These are phyloP conservation scores for Luidia sarsii DNA, from an alignment of 53 echinoderm and acorn worm species.

Conservation along the genomic window DNA sequence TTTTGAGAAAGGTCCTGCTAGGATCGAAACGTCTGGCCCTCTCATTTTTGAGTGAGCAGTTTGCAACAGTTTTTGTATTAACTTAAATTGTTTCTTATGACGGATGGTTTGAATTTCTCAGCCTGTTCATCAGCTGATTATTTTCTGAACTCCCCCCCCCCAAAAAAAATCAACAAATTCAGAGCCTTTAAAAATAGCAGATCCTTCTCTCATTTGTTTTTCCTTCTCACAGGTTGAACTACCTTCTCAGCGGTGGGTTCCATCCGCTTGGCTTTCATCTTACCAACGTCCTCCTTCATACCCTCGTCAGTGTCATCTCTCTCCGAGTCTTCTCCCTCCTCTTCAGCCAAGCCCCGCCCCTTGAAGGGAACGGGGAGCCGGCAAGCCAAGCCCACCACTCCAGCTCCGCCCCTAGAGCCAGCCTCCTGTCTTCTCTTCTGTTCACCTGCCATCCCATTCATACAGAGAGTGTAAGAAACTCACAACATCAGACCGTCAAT, in stretches of 20 bases:
- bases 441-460: conserved; percentile 95
- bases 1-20: no score
- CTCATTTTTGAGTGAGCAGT: no score
- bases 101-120: no score
- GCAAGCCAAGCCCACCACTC: neutral
- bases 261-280: conserved; percentile 85
- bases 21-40: no score
- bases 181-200: no score
- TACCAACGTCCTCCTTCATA: conserved; percentile 81
- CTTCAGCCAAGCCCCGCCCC: conserved; percentile 9
- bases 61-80: no score
- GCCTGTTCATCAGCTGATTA: no score
- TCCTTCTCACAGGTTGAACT: conserved; percentile 68
- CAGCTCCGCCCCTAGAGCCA: conserved; percentile 74
- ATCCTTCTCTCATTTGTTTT: no score
- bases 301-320: conserved; percentile 68
- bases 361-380: neutral
- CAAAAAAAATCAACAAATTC: no score
- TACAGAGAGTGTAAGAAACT: conserved; percentile 97
- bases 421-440: conserved; percentile 77
- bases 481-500: no score
- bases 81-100: no score
- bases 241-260: conserved; percentile 76
- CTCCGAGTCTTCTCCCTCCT: conserved; percentile 64
- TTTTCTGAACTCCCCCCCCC: no score